Conservation (phyloP, 2,888 invertebrate genomes). For the Leptarthrus brevirostris region DNA sequence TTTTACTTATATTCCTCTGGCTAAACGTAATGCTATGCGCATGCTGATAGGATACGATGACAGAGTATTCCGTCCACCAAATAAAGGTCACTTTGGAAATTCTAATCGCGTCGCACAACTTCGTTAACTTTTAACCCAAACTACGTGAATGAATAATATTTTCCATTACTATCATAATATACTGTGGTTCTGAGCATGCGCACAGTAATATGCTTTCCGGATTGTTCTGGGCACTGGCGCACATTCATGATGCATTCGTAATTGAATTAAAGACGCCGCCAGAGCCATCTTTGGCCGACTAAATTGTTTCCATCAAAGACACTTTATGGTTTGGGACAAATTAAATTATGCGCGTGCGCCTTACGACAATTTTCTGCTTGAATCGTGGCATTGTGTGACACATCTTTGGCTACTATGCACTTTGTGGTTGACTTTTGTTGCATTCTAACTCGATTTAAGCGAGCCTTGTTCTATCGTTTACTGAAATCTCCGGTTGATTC, state of each 20-base stretch:
- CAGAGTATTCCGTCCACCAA: too few relatives aligned
- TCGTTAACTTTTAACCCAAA: slow-evolving; percentile 39
- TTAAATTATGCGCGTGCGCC: slow-evolving; percentile 48
- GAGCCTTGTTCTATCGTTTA: background rate
- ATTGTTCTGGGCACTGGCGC: background rate
- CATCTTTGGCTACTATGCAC: background rate
- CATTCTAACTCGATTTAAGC: background rate
- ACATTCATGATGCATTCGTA: background rate
- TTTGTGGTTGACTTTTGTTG: background rate
- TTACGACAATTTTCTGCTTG: slow-evolving; percentile 32
- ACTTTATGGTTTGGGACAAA: slow-evolving; percentile 34
- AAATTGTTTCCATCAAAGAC: slow-evolving; percentile 18
- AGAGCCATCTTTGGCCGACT: slow-evolving; percentile 29
- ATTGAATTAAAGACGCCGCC: slow-evolving; percentile 43
- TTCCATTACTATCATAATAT: too few relatives aligned
- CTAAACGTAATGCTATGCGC: too few relatives aligned
- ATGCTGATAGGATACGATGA: too few relatives aligned
- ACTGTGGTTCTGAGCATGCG: too few relatives aligned
- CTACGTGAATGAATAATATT: slow-evolving; percentile 1
- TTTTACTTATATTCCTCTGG: background rate
- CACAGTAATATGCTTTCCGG: too few relatives aligned
- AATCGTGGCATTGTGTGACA: background rate
- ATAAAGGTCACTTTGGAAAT: slow-evolving; percentile 23
- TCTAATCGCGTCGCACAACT: background rate
- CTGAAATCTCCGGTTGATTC: slow-evolving; percentile 2